Evolutionary conservation across 1,140 invertebrate genomes (phyloP).

Genomic region (Trichonephila clavata): DNA sequence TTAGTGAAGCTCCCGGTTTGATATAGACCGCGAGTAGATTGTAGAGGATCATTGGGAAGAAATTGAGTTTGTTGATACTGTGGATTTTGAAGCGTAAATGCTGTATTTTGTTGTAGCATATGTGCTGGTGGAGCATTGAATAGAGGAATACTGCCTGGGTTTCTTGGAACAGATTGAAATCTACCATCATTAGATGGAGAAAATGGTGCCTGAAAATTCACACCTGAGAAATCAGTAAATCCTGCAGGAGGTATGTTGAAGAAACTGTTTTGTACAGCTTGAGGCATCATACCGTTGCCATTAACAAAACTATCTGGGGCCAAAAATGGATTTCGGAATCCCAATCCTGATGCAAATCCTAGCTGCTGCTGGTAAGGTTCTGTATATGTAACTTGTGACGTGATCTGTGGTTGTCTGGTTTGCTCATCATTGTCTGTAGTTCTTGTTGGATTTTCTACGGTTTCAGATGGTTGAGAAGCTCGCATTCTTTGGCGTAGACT

Average conservation of each 20-base stretch:
- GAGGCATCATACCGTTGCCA: slow-evolving; percentile 22
- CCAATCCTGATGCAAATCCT: neutral
- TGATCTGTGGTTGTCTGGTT: neutral
- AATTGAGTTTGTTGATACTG: neutral
- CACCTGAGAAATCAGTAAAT: slow-evolving; percentile 29
- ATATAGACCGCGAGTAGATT: neutral
- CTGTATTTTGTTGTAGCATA: neutral
- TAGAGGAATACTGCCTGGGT: neutral
- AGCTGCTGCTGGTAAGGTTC: neutral
- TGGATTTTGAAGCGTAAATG: neutral
- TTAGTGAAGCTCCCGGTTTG: neutral
- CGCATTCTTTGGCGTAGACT: neutral
- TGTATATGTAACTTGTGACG: slow-evolving; percentile 23
- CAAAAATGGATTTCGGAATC: neutral
- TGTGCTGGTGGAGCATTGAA: neutral
- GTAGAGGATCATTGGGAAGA: neutral
- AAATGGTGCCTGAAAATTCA: slow-evolving; percentile 29
- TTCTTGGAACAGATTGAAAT: neutral
- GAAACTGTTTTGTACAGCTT: slow-evolving; percentile 2
- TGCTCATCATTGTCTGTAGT: neutral
- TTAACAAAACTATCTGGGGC: neutral
- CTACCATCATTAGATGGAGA: neutral
- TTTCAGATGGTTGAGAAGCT: slow-evolving; percentile 42
- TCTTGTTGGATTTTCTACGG: neutral
- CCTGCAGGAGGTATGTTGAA: slow-evolving; percentile 35